Conservation (phyloP, 2,113 vertebrate genomes). For the Urocynchramus pylzowi region DNA sequence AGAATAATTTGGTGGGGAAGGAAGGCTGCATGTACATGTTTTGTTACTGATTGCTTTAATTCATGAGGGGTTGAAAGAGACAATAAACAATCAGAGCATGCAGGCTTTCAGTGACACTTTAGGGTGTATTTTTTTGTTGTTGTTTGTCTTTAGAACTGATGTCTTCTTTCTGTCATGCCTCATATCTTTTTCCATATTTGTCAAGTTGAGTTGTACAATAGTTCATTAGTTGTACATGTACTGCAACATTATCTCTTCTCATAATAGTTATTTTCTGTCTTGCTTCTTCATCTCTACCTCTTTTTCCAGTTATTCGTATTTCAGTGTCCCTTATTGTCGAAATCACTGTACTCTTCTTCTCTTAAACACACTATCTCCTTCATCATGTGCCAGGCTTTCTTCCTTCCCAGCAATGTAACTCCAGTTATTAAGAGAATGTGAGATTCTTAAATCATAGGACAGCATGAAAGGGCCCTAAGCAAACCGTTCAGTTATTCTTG, state of each 20-base stretch:
- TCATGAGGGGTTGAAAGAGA: not conserved
- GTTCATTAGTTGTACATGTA: not conserved
- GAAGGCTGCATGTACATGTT: not conserved
- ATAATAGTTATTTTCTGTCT: fast-evolving
- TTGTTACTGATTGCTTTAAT: not conserved
- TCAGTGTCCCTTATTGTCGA: not conserved
- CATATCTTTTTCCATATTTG: not conserved
- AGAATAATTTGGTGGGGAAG: not conserved
- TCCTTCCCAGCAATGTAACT: not conserved
- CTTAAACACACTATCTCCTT: not conserved
- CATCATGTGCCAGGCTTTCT: not conserved
- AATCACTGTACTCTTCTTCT: not conserved
- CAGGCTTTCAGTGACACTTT: not conserved
- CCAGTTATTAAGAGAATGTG: not conserved
- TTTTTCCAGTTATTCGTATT: not conserved
- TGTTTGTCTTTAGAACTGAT: not conserved
- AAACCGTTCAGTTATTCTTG: not conserved
- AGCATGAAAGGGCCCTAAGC: not conserved
- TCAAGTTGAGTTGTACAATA: not conserved
- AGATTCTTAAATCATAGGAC: not conserved
- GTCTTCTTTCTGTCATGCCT: not conserved
- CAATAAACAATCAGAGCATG: not conserved
- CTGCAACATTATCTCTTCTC: not conserved
- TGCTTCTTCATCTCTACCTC: not conserved
- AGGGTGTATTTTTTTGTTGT: not conserved